Evolutionary conservation across 2,888 invertebrate genomes (phyloP), one percentile per base, ranked within the genome.

Genomic region (Pecten maximus): DNA sequence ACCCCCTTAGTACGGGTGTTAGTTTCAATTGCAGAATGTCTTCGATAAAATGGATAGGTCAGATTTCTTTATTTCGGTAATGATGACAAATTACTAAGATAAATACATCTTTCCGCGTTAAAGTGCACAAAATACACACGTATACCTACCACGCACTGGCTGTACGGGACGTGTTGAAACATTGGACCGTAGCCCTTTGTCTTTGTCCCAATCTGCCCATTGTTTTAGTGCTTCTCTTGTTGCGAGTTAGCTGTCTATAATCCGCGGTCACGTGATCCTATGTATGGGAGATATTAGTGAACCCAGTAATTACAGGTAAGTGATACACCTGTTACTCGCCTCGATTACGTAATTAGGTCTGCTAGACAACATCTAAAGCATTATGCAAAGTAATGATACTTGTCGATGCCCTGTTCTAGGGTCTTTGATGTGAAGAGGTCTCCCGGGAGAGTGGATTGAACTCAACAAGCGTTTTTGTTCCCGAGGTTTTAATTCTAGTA

Each of bases 381-480:
- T 35, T 74, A 74, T 74, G 54, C 54, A 54, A 54, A 54, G 54
- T 54, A 74, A 35, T 74, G 74, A 74, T 74, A 74, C 74, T 35
- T 35, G 35, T 28, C 12, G 74, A 74, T 74, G 28, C 35, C 54
- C 6, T 54, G 54, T 23, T 54, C 23, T 54, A 2, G 23, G 54
- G 54, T 54, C 54, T 74, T 74, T 74, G 74, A 74, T 74, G 74
- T 74, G 74, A 74, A 74, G 74, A 35, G 74, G 74, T 74, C 74
- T 8, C 28, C 28, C 15, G 35, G 74, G 74, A 74, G 74, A 35
- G 74, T 74, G 74, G 54, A 74, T 74, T 35, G 35, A 74, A 74
- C 74, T 12, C 54, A 74, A 28, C 74, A 12, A 12, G 15, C 35
- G 60, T 35, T 74, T 74, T 74, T 74, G 74, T 74, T 74, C 74